phyloP scores from a whole-genome alignment of 2,113 vertebrate genomes.

The Typhlomys cinereus region DNA sequence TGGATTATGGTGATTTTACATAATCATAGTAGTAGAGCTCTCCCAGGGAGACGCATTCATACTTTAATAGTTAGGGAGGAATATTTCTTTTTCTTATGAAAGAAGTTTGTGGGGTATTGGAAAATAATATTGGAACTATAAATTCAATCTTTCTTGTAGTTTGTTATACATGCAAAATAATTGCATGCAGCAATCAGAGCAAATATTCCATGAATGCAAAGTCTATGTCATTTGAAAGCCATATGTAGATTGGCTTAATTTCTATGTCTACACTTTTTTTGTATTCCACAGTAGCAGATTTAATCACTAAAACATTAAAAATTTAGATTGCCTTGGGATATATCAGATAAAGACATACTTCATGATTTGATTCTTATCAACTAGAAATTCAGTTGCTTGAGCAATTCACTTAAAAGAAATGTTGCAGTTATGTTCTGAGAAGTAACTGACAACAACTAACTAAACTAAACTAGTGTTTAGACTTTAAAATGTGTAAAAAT shows the following conservation, averaged over 20 bases:
- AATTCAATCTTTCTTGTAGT: background rate
- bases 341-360: background rate
- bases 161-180: background rate
- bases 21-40: background rate
- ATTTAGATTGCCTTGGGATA: background rate
- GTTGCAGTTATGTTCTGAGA: background rate
- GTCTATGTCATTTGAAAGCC: background rate
- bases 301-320: background rate
- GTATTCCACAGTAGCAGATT: background rate
- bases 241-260: background rate
- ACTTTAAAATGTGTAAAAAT: constrained; percentile 18
- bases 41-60: background rate
- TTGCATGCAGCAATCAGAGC: background rate
- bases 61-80: background rate
- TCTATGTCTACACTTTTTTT: background rate
- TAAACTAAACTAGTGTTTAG: no score
- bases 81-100: constrained; percentile 20
- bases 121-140: background rate
- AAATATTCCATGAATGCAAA: background rate
- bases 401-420: background rate
- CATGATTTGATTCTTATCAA: background rate
- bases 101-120: background rate
- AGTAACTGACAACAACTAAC: background rate
- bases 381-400: background rate
- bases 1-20: constrained; percentile 31